Evolutionary conservation across 1,140 invertebrate species (phyloP), one percentile per base, ranked within the genome.

Genomic region (Anastrepha ludens): DNA sequence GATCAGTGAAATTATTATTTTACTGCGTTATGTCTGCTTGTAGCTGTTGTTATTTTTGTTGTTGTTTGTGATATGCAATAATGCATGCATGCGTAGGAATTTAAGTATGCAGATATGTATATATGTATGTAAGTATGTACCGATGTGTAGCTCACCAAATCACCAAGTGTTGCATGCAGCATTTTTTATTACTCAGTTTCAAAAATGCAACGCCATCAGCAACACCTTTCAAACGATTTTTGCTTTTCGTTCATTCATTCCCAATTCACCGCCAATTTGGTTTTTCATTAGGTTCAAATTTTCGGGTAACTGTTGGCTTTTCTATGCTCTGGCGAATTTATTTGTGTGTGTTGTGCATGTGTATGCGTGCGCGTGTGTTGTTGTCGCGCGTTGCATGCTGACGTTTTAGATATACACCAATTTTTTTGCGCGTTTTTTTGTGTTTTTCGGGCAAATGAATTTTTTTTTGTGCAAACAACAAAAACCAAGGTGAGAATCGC

Each of bases 171-270:
- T 65, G 58, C 85, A 86, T 86, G 58, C 62, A 2, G 58, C 85
- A 65, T 60, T 62, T 86, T 60, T 86, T 86, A 65, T 86, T 86
- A 65, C 62, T 86, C 85, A 86, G 85, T 86, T 86, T 44, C 85
- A 86, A 86, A 86, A 86, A 86, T 86, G 85, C 85, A 86, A 62
- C 62, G 58, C 62, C 85, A 65, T 60, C 85, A 86, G 85, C 85
- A 86, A 86, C 85, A 86, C 74, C 50, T 81, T 81, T 81, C 74
- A 81, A 81, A 81, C 44, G 74, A 81, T 81, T 81, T 81, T 81
- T 81, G 74, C 74, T 81, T 74, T 81, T 81, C 74, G 74, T 81
- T 81, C 74, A 55, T 81, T 29, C 74, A 81, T 81, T 58, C 74
- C 74, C 74, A 81, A 29, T 81, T 81, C 74, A 58, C 47, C 74